phyloP scores from a whole-genome alignment of 2,797 vertebrate species.

The Rhynchonycteris naso region DNA sequence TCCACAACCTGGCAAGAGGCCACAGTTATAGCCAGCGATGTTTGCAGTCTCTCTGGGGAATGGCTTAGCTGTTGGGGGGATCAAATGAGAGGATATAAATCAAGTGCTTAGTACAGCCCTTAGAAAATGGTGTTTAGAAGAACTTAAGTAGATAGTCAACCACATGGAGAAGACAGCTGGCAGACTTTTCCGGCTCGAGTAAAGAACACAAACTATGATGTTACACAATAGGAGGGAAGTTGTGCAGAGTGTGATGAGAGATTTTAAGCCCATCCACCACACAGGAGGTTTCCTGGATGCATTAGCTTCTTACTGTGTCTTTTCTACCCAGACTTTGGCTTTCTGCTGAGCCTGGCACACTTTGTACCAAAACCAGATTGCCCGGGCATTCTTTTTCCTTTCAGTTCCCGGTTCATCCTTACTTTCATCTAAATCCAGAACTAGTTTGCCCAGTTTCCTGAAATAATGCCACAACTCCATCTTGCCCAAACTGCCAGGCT shows the following conservation, averaged over 20 bases:
- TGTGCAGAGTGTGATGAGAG: not conserved
- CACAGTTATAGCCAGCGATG: not conserved
- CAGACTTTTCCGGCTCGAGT: not conserved
- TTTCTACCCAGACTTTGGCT: not conserved
- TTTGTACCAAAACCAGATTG: not conserved
- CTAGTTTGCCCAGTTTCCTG: not conserved
- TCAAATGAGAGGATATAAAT: not conserved
- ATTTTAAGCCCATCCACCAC: not conserved
- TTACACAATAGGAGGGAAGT: not conserved
- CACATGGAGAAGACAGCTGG: not conserved
- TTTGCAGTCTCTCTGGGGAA: not conserved
- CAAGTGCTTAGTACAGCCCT: not conserved
- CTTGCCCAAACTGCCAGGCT: not conserved
- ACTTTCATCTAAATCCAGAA: constrained; percentile 22
- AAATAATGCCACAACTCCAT: constrained; percentile 13
- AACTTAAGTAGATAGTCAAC: not conserved
- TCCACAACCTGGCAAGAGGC: not conserved
- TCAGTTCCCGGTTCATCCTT: constrained; percentile 1
- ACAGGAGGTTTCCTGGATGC: not conserved
- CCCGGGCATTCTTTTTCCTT: not conserved
- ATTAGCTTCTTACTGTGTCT: not conserved
- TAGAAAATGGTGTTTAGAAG: constrained; percentile 8
- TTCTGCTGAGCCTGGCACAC: not conserved
- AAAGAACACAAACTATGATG: not conserved
- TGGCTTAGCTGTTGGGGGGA: not conserved